phyloP scores from a whole-genome alignment of 2,113 vertebrate genomes.

The Grammomys dolichurus region DNA sequence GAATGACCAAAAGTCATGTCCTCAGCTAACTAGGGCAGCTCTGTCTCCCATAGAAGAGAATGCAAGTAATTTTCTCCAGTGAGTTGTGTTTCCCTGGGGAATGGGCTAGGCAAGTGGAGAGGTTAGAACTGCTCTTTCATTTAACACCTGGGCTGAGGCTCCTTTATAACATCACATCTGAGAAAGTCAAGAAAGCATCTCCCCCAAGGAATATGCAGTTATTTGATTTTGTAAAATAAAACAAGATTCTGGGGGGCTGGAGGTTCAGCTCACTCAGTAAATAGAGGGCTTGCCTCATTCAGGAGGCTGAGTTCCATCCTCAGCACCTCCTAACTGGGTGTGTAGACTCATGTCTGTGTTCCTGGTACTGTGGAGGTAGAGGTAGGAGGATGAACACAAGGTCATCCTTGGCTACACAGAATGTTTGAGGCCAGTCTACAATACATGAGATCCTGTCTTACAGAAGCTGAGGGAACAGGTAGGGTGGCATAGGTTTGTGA shows the following conservation, averaged over 20 bases:
- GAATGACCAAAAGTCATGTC: neutral
- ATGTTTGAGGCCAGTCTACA: neutral
- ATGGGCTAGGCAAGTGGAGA: neutral
- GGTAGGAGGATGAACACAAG: neutral
- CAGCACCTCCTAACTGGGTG: neutral
- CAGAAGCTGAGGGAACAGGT: neutral
- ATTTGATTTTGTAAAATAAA: neutral
- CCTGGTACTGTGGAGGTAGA: too few species aligned
- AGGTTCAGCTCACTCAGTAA: neutral
- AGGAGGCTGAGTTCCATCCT: neutral
- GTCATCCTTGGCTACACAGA: neutral
- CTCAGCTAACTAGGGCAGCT: neutral
- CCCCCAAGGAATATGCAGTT: neutral
- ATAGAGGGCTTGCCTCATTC: neutral
- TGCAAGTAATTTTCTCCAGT: neutral
- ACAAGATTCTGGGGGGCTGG: too few species aligned
- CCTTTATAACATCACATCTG: neutral
- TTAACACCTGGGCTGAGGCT: neutral
- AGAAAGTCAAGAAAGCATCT: neutral
- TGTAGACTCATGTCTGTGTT: neutral
- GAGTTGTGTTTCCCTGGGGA: neutral
- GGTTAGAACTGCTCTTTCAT: neutral
- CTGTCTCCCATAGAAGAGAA: neutral
- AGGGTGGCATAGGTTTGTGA: neutral
- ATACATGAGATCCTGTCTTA: neutral